Conservation (phyloP, 1,140 invertebrate species). For the Aphis craccivora region DNA sequence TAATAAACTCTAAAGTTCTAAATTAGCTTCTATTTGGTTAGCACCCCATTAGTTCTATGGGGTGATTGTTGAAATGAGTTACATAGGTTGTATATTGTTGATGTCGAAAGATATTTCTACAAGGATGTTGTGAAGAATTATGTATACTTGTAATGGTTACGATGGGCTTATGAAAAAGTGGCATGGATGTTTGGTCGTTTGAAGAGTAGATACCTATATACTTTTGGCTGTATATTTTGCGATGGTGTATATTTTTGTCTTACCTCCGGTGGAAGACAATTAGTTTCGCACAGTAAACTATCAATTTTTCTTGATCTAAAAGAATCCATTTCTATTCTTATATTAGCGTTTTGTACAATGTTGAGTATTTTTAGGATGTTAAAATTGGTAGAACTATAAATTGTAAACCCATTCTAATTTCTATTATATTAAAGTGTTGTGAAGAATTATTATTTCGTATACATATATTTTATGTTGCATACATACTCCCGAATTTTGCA, state of each 20-base stretch:
- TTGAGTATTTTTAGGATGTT: neutral
- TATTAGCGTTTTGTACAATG: neutral
- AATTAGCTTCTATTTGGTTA: neutral
- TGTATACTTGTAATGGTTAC: neutral
- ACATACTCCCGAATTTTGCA: too few species aligned
- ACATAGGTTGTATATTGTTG: neutral
- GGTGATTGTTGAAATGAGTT: neutral
- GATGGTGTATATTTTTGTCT: neutral
- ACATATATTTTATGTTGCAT: too few species aligned
- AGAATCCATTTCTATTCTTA: neutral
- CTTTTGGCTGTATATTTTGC: constrained; percentile 26
- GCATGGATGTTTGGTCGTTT: too few species aligned
- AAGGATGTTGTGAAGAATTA: neutral
- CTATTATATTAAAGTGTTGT: neutral
- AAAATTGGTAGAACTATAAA: neutral
- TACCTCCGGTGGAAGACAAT: too few species aligned
- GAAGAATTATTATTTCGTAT: neutral
- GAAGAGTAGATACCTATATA: neutral
- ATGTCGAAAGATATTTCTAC: neutral
- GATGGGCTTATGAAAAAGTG: neutral
- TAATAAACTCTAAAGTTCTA: neutral
- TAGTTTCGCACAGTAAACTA: neutral
- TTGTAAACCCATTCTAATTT: neutral
- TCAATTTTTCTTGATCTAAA: neutral
- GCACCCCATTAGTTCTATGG: neutral